Percentiles rank a stretch among this genome's conserved stretches.
phyloP scores from a whole-genome alignment of 2,113 vertebrate species.

The Salvelinus fontinalis region DNA sequence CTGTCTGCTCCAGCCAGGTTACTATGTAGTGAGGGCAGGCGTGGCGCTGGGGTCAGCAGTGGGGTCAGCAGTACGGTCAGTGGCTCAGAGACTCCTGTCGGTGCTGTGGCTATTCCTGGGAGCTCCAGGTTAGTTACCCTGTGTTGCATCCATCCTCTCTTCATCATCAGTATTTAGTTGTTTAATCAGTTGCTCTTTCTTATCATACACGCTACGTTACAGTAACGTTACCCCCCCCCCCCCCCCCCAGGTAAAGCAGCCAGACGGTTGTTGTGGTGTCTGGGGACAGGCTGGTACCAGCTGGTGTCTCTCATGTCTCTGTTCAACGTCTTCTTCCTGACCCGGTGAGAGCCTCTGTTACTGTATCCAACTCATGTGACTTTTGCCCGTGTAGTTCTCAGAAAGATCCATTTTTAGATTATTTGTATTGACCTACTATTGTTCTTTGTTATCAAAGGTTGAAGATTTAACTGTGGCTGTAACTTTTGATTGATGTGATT shows the following conservation, averaged over 20 bases:
- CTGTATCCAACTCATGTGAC: no score
- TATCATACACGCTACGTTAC: neutral
- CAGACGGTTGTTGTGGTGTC: constrained; percentile 79
- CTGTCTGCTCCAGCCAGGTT: constrained; percentile 59
- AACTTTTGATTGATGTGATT: neutral
- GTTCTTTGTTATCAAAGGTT: no score
- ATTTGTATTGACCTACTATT: no score
- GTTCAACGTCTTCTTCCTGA: constrained; percentile 89
- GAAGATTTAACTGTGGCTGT: no score
- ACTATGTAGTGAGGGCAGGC: constrained; percentile 62
- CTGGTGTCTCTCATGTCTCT: constrained; percentile 85
- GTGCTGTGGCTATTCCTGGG: constrained; percentile 79
- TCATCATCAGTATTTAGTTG: neutral
- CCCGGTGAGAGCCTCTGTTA: constrained; percentile 69
- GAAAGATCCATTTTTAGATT: no score
- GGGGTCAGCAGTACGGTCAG: constrained; percentile 34
- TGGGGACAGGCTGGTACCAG: constrained; percentile 89
- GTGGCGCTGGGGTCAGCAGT: constrained; percentile 67
- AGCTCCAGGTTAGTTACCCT: constrained; percentile 81
- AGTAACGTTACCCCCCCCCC: neutral
- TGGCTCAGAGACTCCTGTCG: constrained; percentile 71
- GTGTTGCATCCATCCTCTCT: neutral
- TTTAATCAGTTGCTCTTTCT: neutral
- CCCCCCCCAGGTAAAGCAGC: constrained; percentile 79
- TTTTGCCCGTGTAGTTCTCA: no score